These are phyloP conservation scores for Belonocnema kinseyi DNA, from an alignment of 1,140 invertebrate genomes.

Conservation along the genomic window DNA sequence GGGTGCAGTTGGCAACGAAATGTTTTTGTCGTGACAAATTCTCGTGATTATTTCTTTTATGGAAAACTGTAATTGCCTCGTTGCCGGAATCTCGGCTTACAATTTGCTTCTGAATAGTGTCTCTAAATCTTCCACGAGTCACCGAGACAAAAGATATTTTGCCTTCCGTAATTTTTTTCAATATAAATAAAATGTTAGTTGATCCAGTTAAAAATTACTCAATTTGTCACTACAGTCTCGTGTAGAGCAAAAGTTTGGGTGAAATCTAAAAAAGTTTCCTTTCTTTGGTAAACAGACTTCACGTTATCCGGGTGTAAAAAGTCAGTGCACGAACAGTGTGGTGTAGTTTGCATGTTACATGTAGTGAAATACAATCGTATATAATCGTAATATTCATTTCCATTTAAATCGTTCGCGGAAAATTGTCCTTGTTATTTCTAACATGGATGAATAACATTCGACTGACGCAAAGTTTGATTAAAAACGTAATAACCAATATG, in stretches of 20 bases:
- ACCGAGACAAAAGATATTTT: neutral
- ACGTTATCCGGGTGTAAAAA: neutral
- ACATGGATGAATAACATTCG: no score
- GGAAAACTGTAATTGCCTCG: constrained; percentile 58
- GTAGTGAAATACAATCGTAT: neutral
- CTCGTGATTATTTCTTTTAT: constrained; percentile 58
- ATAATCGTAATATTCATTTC: neutral
- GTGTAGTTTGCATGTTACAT: neutral
- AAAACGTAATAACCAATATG: no score
- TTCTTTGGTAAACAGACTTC: no score
- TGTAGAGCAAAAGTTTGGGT: no score
- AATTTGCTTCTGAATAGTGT: constrained; percentile 38
- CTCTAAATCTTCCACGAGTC: neutral
- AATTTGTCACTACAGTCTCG: no score
- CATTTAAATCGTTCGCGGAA: neutral
- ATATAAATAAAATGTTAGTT: no score
- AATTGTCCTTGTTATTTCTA: neutral
- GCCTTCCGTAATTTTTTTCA: no score
- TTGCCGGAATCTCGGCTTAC: constrained; percentile 51
- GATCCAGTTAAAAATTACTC: no score
- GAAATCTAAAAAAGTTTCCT: no score
- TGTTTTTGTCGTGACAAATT: constrained; percentile 65
- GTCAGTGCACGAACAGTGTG: neutral
- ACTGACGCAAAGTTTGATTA: no score
- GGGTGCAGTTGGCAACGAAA: constrained; percentile 51